Conservation (phyloP, 1,140 invertebrate species). For the Ctenoplectra terminalis region DNA sequence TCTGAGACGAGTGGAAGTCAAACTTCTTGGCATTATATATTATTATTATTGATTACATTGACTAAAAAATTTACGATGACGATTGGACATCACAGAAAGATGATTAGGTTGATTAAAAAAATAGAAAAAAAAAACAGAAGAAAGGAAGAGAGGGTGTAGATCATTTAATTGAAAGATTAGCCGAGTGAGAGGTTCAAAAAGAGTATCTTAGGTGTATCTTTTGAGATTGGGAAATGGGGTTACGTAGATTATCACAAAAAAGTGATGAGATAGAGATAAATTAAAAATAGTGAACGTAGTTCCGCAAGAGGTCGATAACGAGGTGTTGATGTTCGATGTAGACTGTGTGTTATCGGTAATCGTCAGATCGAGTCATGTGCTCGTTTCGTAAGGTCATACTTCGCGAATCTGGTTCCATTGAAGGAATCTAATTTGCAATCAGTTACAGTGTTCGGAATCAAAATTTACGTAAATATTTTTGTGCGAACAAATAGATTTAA, state of each 20-base stretch:
- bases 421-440: too few relatives aligned
- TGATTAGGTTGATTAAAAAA: too few relatives aligned
- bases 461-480: too few relatives aligned
- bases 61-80: too few relatives aligned
- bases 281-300: not conserved
- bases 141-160: not conserved
- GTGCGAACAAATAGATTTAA: too few relatives aligned
- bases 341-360: slow-evolving; percentile 1
- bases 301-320: slow-evolving; percentile 1
- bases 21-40: too few relatives aligned
- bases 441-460: too few relatives aligned
- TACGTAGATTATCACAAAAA: too few relatives aligned
- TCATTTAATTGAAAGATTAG: not conserved
- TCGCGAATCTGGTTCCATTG: not conserved
- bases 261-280: not conserved
- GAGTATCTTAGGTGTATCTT: not conserved
- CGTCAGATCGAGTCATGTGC: not conserved
- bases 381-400: not conserved
- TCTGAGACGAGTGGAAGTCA: too few relatives aligned
- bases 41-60: too few relatives aligned
- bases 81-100: too few relatives aligned
- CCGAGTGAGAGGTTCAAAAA: not conserved
- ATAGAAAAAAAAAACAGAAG: too few relatives aligned
- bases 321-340: not conserved
- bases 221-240: not conserved